These are phyloP conservation scores for Sinella curviseta DNA, from an alignment of 1,140 invertebrate genomes.

Conservation along the genomic window DNA sequence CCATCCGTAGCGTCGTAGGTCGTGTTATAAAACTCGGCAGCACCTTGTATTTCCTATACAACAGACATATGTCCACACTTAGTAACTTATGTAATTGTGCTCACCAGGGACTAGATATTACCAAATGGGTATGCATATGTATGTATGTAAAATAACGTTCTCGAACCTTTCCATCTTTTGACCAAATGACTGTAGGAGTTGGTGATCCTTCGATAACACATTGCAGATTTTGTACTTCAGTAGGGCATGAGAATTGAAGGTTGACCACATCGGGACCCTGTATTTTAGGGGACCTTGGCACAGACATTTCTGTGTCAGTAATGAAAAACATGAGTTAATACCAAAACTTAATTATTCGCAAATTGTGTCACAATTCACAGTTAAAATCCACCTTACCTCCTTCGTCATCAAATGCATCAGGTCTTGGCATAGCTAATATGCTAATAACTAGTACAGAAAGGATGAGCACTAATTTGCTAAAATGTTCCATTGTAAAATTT, in stretches of 20 bases:
- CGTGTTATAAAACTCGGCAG: not conserved
- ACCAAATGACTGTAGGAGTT: constrained; percentile 33
- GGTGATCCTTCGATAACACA: constrained; percentile 35
- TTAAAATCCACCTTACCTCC: not conserved
- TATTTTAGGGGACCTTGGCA: constrained; percentile 38
- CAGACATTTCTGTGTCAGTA: constrained; percentile 34
- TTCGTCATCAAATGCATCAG: constrained; percentile 4
- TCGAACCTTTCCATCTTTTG: constrained; percentile 32
- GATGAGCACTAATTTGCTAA: not conserved
- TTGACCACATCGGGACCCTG: constrained; percentile 13
- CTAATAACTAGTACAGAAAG: not conserved
- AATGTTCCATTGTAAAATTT: not conserved
- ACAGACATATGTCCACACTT: too few relatives aligned
- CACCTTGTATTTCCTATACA: constrained; percentile 1
- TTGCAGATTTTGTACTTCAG: not conserved
- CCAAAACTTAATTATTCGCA: too few relatives aligned
- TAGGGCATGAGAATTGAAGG: not conserved
- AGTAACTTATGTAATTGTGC: too few relatives aligned
- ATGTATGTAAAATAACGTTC: too few relatives aligned
- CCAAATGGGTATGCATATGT: too few relatives aligned
- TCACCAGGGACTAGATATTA: too few relatives aligned
- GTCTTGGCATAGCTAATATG: not conserved
- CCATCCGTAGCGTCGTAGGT: not conserved
- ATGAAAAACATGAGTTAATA: not conserved
- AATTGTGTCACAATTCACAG: not conserved